Conservation (phyloP, 2,888 invertebrate genomes). For the Dioctria rufipes region DNA sequence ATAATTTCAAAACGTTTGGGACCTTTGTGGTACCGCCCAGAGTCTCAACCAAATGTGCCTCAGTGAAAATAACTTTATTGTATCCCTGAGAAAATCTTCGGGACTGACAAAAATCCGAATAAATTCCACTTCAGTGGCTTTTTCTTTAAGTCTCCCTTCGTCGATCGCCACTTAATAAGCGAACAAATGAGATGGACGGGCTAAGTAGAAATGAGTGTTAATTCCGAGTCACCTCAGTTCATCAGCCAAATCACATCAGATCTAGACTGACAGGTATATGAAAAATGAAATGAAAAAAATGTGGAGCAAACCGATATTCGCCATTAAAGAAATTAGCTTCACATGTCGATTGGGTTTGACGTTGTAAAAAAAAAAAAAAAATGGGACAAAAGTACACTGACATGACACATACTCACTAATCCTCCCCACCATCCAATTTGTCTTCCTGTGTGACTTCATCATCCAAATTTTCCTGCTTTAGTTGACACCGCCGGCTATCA, state of each 20-base stretch:
- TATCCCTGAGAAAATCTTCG: neutral
- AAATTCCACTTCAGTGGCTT: conserved; percentile 41
- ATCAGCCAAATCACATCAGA: conserved; percentile 23
- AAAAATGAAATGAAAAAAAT: neutral
- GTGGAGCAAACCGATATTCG: neutral
- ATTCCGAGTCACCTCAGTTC: conserved; percentile 26
- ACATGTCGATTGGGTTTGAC: neutral
- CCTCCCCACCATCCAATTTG: neutral
- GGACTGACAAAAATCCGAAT: conserved; percentile 25
- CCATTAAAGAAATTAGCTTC: conserved; percentile 14
- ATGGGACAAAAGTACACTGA: neutral
- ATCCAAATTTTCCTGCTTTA: neutral
- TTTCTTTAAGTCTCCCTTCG: neutral
- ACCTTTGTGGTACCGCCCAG: conserved; percentile 27
- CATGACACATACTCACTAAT: conserved; percentile 11
- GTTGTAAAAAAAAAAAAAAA: neutral
- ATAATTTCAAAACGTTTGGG: neutral
- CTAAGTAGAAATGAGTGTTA: conserved; percentile 43
- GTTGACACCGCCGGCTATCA: conserved; percentile 27
- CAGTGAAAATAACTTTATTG: conserved; percentile 8
- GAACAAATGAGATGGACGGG: conserved; percentile 15
- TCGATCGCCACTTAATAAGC: conserved; percentile 13
- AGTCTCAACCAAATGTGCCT: neutral
- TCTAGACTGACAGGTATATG: conserved; percentile 22
- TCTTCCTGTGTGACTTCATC: neutral